Conservation (phyloP, 2,888 invertebrate species). For the Lymantria monacha region DNA sequence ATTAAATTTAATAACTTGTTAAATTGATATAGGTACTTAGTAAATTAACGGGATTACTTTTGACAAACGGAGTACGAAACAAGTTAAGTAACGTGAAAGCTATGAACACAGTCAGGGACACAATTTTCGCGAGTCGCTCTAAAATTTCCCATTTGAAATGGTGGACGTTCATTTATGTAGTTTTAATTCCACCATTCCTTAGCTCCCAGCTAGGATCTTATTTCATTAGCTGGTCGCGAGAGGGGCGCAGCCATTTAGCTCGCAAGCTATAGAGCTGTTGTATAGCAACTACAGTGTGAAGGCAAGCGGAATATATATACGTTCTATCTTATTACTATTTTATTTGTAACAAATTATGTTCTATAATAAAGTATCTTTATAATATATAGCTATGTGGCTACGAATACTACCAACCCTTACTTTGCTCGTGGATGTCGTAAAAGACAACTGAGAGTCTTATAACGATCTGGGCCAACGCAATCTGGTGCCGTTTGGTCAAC, state of each 20-base stretch:
- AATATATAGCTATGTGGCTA: no score
- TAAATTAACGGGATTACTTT: constrained; percentile 2
- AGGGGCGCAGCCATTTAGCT: constrained; percentile 71
- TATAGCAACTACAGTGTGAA: constrained; percentile 17
- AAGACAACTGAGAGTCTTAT: no score
- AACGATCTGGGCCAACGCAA: no score
- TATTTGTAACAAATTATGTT: no score
- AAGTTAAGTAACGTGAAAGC: constrained; percentile 9
- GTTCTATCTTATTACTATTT: no score
- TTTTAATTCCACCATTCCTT: constrained; percentile 82
- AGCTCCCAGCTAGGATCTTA: constrained; percentile 74
- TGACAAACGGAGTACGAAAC: constrained; percentile 6
- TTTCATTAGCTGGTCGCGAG: constrained; percentile 78
- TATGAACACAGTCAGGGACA: constrained; percentile 15
- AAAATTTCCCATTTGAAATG: constrained; percentile 62
- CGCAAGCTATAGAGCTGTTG: constrained; percentile 53
- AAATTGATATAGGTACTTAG: background rate
- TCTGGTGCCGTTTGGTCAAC: no score
- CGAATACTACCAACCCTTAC: no score
- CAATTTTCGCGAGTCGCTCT: constrained; percentile 29
- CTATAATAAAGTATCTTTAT: no score
- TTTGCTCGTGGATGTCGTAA: no score
- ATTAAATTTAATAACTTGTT: background rate
- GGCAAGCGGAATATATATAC: constrained; percentile 3
- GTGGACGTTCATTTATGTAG: constrained; percentile 76